Evolutionary conservation across 2,113 vertebrate species (phyloP), one percentile per base, ranked within the genome.

Genomic region (Gymnogyps californianus): DNA sequence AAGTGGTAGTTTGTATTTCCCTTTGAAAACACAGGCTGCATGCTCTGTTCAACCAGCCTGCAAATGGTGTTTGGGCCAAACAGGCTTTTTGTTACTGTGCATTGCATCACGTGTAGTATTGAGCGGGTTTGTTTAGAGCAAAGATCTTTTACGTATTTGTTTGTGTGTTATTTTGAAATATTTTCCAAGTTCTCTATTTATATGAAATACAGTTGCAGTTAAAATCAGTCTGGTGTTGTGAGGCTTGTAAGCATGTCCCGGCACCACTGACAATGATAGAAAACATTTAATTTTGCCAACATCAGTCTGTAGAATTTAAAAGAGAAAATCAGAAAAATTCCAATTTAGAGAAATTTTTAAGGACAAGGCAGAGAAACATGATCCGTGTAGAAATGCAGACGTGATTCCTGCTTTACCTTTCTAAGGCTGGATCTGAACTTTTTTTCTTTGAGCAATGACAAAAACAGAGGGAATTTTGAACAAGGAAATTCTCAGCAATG

Each of bases 1-100:
- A 96, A 93, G 84, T 87, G 82, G 70, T 69, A 87, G 81, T 87
- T 93, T 80, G 66, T 65, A 47, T 96, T 96, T 95, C 71, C 49
- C 92, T 95, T 85, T 96, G 93, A 83, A 94, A 95, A 86, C 2
- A 3, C 21, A 36, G 66, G 57, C 70, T 91, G 4, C 3, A 5
- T 36, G 44, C 44, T 80, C 90, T 95, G 46, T 82, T 72, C 87
- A 34, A 7, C 67, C 51, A 69, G 58, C 58, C 84, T 86, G 40
- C 61, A 96, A 85, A 69, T 44, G 44, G 59, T 90, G 75, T 32
- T 91, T 0, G 0, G 58, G 36, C 85, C 69, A 61, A 69, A 85
- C 58, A 54, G 47, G 34, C 66, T 58, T 88, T 72, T 91, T 79
- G 58, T 95, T 93, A 20, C 4, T 67, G 70, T 46, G 34, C 31